Conservation (phyloP, 2,888 invertebrate genomes). For the Eutolmus rufibarbis region DNA sequence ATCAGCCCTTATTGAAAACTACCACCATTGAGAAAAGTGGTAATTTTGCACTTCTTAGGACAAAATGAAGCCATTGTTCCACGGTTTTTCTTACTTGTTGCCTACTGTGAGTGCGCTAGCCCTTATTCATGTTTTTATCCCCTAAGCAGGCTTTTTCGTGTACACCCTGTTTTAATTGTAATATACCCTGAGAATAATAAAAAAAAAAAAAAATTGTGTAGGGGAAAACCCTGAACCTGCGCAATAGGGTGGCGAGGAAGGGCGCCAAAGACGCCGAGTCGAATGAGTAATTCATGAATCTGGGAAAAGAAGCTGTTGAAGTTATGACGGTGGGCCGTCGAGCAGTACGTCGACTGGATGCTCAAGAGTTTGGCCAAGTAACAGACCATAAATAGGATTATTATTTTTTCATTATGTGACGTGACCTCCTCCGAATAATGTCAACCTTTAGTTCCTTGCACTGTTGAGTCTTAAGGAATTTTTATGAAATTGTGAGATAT, state of each 20-base stretch:
- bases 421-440: conserved; percentile 8
- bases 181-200: not conserved
- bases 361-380: conserved; percentile 1
- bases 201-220: not conserved
- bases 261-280: conserved; percentile 12
- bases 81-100: not conserved
- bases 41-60: not conserved
- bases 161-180: not conserved
- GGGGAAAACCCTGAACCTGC: not conserved
- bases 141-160: not conserved
- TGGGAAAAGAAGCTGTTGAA: conserved; percentile 24
- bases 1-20: not conserved
- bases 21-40: not conserved
- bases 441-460: not conserved
- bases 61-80: not conserved
- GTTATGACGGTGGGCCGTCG: conserved; percentile 22
- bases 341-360: conserved; percentile 6
- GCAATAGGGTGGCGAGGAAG: not conserved
- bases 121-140: not conserved
- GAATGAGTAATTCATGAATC: conserved; percentile 35
- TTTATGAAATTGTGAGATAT: not conserved
- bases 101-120: not conserved
- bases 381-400: not conserved
- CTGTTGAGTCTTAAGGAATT: not conserved
- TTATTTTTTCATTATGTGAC: not conserved